Evolutionary conservation across 2,113 vertebrate species (phyloP), one percentile per base, ranked within the genome.

Genomic region (Neoarius graeffei): DNA sequence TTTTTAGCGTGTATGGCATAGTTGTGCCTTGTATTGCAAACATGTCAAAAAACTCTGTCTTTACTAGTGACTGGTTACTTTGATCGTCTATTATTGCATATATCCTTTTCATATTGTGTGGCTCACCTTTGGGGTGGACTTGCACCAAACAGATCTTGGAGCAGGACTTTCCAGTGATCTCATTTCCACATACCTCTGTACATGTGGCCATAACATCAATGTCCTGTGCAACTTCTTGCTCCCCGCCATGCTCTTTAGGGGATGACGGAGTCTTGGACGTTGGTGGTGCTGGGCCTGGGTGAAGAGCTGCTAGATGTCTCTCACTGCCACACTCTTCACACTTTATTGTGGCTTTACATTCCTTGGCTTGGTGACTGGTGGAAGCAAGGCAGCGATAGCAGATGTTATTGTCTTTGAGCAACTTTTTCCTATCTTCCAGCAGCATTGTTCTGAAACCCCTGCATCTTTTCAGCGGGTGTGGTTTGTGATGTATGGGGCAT

Each of bases 111-210:
- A 35, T 60, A 0, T 56, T 56, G 52, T 80, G 0, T n/a, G 9
- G 76, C 48, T 79, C 19, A 79, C 76, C 76, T 54, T 79, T 27
- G 11, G 77, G 77, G 15, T 57, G 30, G 52, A 80, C 77, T 5
- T 80, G 50, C 54, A 80, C 77, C 25, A 80, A 17, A 25, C 77
- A 80, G 20, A 80, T 80, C n/a, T 80, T 80, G 15, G 77, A 80
- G 14, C 77, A 57, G 77, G 77, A 80, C 57, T 57, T 80, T 10
- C 77, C 76, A n/a, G 48, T 79, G 48, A 54, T 25, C 25, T 54
- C 25, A 15, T 80, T 57, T 15, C 54, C 54, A 80, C 77, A 80
- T 80, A 80, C 77, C 77, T 80, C 52, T 57, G 52, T 80, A 57
- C 52, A 57, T 57, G 48, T 79, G 15, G 50, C 19, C 1, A 11